Evolutionary conservation across 2,888 invertebrate species (phyloP).

Genomic region (Euzophera pinguis): DNA sequence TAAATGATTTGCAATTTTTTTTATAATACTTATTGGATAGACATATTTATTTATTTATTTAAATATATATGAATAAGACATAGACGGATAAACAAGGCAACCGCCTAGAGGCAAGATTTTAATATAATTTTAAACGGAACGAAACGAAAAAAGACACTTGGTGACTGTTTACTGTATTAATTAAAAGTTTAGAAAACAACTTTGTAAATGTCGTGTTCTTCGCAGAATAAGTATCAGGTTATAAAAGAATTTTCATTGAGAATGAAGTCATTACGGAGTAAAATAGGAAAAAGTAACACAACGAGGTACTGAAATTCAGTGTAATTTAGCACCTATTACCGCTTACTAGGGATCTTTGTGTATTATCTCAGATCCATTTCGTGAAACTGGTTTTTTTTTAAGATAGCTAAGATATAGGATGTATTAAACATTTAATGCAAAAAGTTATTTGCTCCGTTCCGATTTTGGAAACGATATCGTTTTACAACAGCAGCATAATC

Average conservation of each 20-base stretch:
- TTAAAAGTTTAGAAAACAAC: not conserved
- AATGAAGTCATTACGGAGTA: no score
- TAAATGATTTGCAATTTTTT: no score
- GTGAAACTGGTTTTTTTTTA: no score
- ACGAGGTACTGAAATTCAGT: no score
- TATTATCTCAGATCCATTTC: no score
- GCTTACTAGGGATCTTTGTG: no score
- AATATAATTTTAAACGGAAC: not conserved
- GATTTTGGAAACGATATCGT: not conserved
- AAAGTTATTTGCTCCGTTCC: not conserved
- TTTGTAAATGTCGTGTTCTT: not conserved
- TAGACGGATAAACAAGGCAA: no score
- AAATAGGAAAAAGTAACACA: no score
- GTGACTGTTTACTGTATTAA: not conserved
- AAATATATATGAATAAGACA: no score
- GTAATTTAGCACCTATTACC: no score
- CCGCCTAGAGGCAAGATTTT: not conserved
- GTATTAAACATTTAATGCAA: not conserved
- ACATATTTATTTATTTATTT: no score
- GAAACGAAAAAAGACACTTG: not conserved
- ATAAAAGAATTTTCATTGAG: not conserved
- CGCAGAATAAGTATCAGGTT: not conserved
- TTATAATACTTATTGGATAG: no score
- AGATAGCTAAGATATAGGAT: not conserved
- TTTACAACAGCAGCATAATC: not conserved